Base-by-base conservation (phyloP, 2,888 invertebrate genomes). In the Trachelus stipa region DNA sequence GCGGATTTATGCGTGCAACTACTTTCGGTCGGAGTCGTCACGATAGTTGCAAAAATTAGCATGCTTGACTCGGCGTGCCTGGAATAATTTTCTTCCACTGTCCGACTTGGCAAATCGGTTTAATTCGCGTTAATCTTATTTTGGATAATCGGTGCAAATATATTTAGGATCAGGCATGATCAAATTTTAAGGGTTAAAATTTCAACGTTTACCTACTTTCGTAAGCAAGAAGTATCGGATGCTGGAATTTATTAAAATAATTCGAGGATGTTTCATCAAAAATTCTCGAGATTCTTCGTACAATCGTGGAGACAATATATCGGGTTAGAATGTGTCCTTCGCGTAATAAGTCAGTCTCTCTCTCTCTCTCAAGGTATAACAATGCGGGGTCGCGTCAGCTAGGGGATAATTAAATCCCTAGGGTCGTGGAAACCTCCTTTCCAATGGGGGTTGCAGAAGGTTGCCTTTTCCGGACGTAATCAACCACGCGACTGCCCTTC, bases 331-430 rank as follows among this genome's bases (percentile, higher is more conserved):
- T 31, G 31, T 31, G 15, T 4, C 71, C 71, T n/a, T 31, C 9
- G 11, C 31, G 71, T 71, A 71, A 71, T 3, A 71, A 71, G 71
- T 33, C 3, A 33, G 33, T 23, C 31, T 11, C 31, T 9, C 33
- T 4, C 12, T 23, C 31, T 11, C 31, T 9, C 33, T 4, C 12
- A 15, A 71, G 31, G 31, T 71, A 33, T 71, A 71, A 30, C 31
- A 30, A 71, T 30, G 69, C 15, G 23, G 23, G 6, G 1, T 23
- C 1, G 40, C 15, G 15, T 0, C 15, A 40, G 15, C 40, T 2
- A 40, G 40, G 40, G 56, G 11, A 71, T 71, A 71, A 71, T 71
- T 71, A 71, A 71, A 71, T 31, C 71, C 71, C 31, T 31, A 31
- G 71, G 71, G 31, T 33, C 4, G 12, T 4, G 11, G 30, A 71